phyloP scores from a whole-genome alignment of 2,888 invertebrate species.

The Drosophila paranaensis region DNA sequence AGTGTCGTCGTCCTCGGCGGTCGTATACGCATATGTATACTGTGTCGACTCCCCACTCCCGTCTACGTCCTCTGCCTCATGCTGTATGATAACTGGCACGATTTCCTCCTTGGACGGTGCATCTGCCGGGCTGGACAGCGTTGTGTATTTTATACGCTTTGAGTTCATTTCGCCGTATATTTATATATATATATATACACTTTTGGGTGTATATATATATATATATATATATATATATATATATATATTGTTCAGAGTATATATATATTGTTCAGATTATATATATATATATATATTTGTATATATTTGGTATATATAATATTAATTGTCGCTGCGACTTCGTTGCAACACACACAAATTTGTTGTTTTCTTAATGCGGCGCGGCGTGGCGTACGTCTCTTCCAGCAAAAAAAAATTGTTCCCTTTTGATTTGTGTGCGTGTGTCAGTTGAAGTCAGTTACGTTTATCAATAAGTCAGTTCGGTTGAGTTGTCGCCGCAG shows the following conservation, averaged over 20 bases:
- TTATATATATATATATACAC: not conserved
- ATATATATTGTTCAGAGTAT: too few relatives aligned
- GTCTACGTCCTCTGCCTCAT: constrained; percentile 67
- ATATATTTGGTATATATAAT: not conserved
- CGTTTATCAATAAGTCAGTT: constrained; percentile 14
- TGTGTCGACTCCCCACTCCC: constrained; percentile 69
- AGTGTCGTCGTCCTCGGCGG: constrained; percentile 75
- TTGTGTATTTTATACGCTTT: constrained; percentile 78
- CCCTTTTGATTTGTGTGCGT: constrained; percentile 30
- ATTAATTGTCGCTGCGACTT: constrained; percentile 10
- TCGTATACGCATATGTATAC: constrained; percentile 81
- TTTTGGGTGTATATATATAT: not conserved
- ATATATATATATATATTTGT: not conserved
- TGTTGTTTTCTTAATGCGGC: constrained; percentile 31
- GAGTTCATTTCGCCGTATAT: constrained; percentile 68
- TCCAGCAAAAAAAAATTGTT: constrained; percentile 22
- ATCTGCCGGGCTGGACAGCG: constrained; percentile 39
- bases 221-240: not conserved
- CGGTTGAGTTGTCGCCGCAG: not conserved
- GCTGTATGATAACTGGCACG: constrained; percentile 79
- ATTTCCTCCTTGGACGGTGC: constrained; percentile 75
- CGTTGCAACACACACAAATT: not conserved
- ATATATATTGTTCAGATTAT: not conserved
- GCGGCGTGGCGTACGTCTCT: constrained; percentile 31
- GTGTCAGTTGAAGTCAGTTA: constrained; percentile 26